Evolutionary conservation across 2,113 vertebrate species (phyloP), one percentile per base, ranked within the genome.

Genomic region (Rhombomys opimus): DNA sequence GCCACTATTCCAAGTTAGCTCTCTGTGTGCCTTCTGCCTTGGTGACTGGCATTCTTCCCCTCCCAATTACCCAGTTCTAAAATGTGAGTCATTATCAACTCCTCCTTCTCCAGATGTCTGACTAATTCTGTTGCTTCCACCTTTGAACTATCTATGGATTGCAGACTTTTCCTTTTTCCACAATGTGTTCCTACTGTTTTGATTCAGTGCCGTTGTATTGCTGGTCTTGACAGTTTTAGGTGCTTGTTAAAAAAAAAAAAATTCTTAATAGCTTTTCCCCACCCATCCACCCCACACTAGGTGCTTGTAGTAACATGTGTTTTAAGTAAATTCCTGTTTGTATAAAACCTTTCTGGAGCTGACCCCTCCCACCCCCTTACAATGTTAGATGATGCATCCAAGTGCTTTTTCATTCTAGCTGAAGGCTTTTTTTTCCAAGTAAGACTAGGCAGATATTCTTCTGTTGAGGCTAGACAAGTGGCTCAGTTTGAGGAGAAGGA

Each of bases 51-150:
- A 63, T 73, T 77, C 73, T 65, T 59, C 9, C 14, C 68, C 76
- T 81, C 86, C 65, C 52, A 46, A 61, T 67, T 76, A 91, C 35
- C n/a, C 70, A 54, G 68, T 70, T 8, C 90, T 72, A 75, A 77
- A 78, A 35, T 82, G 85, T 97, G 96, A 89, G 73, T 95, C 96
- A 92, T 52, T 57, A 23, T 86, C 85, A 77, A 22, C 65, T 75
- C 93, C 84, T 95, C 94, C 90, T 50, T 90, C n/a, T 76, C 88
- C 95, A 90, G 96, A 97, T 95, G 94, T 88, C 88, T 93, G 81
- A 96, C 93, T 93, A 50, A 90, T 89, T 91, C 82, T 57, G 63
- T 93, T 92, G 72, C 52, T 61, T 94, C 86, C 27, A 81, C 32
- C 35, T 91, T 91, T 87, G 78, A 90, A 86, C 57, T 61, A 13